A percentile compares a stretch with the other conserved stretches of the same genome.
These are phyloP conservation scores for Mactra quadrangularis DNA, from an alignment of 1,140 invertebrate species.

Conservation along the genomic window DNA sequence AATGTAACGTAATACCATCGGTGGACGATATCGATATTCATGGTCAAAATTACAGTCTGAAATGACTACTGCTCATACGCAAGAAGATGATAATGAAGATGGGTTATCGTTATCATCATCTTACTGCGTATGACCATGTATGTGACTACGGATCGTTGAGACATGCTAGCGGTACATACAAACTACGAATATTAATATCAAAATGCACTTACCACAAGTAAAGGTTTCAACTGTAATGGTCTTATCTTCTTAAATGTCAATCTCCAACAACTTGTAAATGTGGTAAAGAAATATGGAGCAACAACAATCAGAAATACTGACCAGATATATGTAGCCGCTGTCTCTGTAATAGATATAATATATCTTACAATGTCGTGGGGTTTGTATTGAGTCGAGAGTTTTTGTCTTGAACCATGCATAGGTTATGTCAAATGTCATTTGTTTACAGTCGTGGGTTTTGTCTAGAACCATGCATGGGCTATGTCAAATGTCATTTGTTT, in stretches of 20 bases:
- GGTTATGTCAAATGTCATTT: too few relatives aligned
- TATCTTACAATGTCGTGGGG: too few relatives aligned
- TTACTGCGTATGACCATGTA: not conserved
- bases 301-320: slow-evolving; percentile 26
- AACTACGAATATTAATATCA: not conserved
- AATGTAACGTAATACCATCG: too few relatives aligned
- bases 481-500: too few relatives aligned
- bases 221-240: slow-evolving; percentile 14
- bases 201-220: slow-evolving; percentile 29
- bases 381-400: too few relatives aligned
- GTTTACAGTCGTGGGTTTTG: too few relatives aligned
- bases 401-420: too few relatives aligned
- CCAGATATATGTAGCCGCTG: slow-evolving; percentile 45
- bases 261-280: slow-evolving; percentile 8
- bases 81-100: not conserved
- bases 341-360: slow-evolving; percentile 13
- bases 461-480: too few relatives aligned
- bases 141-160: not conserved
- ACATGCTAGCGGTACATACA: not conserved
- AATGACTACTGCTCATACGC: not conserved
- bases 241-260: slow-evolving; percentile 51
- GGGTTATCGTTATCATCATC: not conserved
- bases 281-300: slow-evolving; percentile 49
- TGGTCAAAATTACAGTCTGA: not conserved
- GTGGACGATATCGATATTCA: not conserved